Evolutionary conservation across 2,797 vertebrate species (phyloP).

Genomic region (Masticophis lateralis): DNA sequence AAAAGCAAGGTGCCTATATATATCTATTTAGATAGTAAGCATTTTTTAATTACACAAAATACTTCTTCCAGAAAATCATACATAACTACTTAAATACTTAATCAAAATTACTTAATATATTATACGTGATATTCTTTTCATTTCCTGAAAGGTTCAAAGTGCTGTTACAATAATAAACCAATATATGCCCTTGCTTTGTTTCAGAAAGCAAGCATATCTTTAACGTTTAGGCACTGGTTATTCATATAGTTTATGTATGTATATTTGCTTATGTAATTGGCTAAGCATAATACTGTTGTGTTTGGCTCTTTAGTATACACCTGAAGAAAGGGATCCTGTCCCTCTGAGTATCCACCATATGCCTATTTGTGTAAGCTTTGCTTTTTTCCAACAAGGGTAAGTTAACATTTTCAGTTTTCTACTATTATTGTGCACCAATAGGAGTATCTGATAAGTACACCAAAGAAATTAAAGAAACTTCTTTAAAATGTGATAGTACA

Average conservation of each 20-base stretch:
- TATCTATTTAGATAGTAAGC: background rate
- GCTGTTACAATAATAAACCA: background rate
- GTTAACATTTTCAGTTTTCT: constrained; percentile 29
- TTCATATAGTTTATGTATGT: background rate
- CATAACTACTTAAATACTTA: background rate
- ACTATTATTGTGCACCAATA: background rate
- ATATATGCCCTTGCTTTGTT: background rate
- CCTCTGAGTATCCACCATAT: constrained; percentile 95
- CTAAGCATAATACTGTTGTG: background rate
- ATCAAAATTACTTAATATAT: background rate
- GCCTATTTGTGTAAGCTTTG: constrained; percentile 94
- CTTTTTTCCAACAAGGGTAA: constrained; percentile 96
- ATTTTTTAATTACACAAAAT: background rate
- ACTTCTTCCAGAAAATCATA: background rate
- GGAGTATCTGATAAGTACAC: background rate
- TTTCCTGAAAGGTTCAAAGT: background rate
- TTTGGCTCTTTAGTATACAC: constrained; percentile 72
- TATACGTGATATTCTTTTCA: background rate
- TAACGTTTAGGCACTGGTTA: background rate
- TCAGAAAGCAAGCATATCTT: background rate
- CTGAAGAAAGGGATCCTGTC: constrained; percentile 91
- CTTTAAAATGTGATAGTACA: background rate
- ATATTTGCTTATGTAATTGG: background rate
- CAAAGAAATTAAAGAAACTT: background rate
- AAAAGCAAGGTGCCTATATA: background rate